These are phyloP conservation scores for Sthenelais limicola DNA, from an alignment of 2,888 invertebrate genomes.

Conservation along the genomic window DNA sequence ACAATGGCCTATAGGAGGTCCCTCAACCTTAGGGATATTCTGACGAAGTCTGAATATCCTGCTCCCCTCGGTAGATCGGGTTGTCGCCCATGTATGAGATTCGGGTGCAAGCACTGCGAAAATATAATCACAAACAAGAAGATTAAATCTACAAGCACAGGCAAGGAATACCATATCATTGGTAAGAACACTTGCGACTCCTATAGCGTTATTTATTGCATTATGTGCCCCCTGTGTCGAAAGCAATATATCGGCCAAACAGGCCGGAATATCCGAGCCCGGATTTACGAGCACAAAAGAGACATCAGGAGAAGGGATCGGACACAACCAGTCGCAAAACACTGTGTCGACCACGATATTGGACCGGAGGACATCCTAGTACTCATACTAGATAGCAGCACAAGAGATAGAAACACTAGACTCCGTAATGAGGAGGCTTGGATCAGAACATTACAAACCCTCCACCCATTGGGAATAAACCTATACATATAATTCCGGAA, in stretches of 20 bases:
- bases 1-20: not conserved
- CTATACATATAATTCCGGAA: no score
- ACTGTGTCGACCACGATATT: not conserved
- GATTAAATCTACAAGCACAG: not conserved
- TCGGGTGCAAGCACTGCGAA: not conserved
- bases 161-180: not conserved
- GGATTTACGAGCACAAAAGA: not conserved
- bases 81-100: not conserved
- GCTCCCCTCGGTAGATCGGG: not conserved
- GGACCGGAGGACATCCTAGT: not conserved
- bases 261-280: not conserved
- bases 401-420: not conserved
- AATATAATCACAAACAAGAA: not conserved
- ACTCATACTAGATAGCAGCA: not conserved
- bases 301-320: not conserved
- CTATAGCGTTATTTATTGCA: not conserved
- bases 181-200: not conserved
- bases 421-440: not conserved
- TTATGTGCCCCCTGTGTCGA: not conserved
- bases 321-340: not conserved
- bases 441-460: not conserved
- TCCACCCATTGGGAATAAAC: not conserved
- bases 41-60: not conserved
- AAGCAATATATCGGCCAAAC: not conserved
- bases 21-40: not conserved